phyloP scores from a whole-genome alignment of 2,888 invertebrate genomes.

The Eumacrocentrus americanus region DNA sequence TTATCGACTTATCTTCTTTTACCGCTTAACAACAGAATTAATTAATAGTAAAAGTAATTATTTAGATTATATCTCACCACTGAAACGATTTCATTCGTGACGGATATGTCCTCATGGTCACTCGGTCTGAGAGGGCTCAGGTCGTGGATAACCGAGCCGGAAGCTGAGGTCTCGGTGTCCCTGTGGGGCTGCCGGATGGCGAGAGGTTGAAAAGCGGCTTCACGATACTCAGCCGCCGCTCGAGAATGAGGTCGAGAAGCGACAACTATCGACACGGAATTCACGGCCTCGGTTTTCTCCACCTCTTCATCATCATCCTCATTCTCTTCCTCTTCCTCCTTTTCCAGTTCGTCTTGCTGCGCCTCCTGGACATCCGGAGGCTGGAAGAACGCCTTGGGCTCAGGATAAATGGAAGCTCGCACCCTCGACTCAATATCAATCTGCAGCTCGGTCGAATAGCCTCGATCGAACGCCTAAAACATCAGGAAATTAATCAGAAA shows the following conservation, averaged over 20 bases:
- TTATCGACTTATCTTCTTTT: too few relatives aligned
- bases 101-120: slow-evolving; percentile 17
- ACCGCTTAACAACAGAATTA: too few relatives aligned
- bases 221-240: slow-evolving; percentile 32
- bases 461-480: slow-evolving; percentile 34
- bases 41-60: background rate
- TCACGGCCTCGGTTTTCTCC: slow-evolving; percentile 13
- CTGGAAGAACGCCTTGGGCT: slow-evolving; percentile 15
- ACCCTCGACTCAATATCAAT: slow-evolving; percentile 25
- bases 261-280: slow-evolving; percentile 39
- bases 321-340: background rate
- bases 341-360: background rate
- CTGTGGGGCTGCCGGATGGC: slow-evolving; percentile 28
- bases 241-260: slow-evolving; percentile 45
- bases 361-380: slow-evolving; percentile 4
- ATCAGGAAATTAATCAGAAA: too few relatives aligned
- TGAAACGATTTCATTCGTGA: slow-evolving; percentile 22
- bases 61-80: slow-evolving; percentile 12
- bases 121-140: slow-evolving; percentile 4
- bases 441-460: slow-evolving; percentile 25
- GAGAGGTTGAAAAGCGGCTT: slow-evolving; percentile 32
- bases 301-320: slow-evolving; percentile 10
- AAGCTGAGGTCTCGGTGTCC: slow-evolving; percentile 20
- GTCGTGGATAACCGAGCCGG: slow-evolving; percentile 24
- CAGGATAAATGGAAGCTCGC: slow-evolving; percentile 16